Conservation (phyloP, 2,797 vertebrate species). For the Syngnathus rostellatus region DNA sequence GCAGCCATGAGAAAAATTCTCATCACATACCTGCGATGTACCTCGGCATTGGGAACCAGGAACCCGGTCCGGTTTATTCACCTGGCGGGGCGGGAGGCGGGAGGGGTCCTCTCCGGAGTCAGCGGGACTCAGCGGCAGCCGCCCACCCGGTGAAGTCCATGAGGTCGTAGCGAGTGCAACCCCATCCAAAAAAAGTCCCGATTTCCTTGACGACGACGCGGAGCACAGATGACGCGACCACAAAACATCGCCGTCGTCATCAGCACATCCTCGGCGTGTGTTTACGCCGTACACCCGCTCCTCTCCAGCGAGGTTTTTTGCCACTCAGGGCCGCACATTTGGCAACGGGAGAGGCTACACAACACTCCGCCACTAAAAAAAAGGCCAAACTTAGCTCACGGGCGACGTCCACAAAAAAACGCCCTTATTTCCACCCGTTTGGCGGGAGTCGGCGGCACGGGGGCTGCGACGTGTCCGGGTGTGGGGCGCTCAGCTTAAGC, state of each 20-base stretch:
- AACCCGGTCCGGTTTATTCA: conserved; percentile 43
- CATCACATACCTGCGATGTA: conserved; percentile 54
- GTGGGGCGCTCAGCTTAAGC: background rate
- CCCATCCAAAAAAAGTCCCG: conserved; percentile 23
- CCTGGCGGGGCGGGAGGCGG: conserved; percentile 1
- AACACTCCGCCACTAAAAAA: background rate
- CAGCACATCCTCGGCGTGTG: background rate
- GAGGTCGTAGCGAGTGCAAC: conserved; percentile 13
- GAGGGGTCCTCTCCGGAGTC: conserved; percentile 17
- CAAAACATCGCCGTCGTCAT: conserved; percentile 29
- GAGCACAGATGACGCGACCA: conserved; percentile 26
- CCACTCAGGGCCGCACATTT: background rate
- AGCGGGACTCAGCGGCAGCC: conserved; percentile 5
- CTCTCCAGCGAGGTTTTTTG: background rate
- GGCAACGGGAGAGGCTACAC: background rate
- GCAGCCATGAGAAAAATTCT: conserved; percentile 54
- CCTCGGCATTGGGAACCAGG: conserved; percentile 10
- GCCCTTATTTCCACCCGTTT: conserved; percentile 55
- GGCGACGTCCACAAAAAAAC: conserved; percentile 34
- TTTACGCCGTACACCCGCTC: background rate
- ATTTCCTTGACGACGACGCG: conserved; percentile 33
- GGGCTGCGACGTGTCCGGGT: background rate
- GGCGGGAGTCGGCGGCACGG: conserved; percentile 20
- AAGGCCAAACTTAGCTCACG: conserved; percentile 49
- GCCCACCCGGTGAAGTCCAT: conserved; percentile 15